Evolutionary conservation across 2,888 invertebrate genomes (phyloP).

Genomic region (Caenorhabditis sulstoni): DNA sequence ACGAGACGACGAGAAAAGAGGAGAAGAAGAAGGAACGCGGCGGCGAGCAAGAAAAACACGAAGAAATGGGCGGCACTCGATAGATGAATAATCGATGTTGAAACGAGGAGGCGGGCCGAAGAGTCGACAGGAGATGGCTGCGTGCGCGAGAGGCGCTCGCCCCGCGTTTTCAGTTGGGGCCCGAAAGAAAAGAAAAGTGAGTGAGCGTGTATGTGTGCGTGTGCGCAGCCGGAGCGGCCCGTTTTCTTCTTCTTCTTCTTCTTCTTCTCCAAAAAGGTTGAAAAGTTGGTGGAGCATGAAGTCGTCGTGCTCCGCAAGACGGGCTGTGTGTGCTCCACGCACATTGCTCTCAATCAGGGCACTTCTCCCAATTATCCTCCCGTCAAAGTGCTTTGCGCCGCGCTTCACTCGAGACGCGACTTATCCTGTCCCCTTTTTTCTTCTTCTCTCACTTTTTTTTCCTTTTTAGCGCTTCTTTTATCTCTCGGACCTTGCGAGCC

Average conservation of each 20-base stretch:
- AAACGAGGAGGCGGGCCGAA: conserved; percentile 56
- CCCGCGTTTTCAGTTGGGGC: conserved; percentile 39
- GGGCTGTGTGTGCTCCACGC: conserved; percentile 24
- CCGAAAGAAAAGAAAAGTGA: conserved; percentile 43
- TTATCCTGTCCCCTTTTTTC: conserved; percentile 12
- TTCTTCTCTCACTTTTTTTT: conserved; percentile 26
- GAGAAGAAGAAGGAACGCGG: neutral
- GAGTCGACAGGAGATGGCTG: conserved; percentile 53
- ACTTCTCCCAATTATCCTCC: conserved; percentile 56
- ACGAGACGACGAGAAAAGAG: conserved; percentile 2
- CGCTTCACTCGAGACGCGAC: conserved; percentile 31
- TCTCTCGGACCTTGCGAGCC: conserved; percentile 39
- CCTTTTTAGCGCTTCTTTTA: conserved; percentile 33
- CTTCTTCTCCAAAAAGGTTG: conserved; percentile 47
- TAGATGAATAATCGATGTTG: conserved; percentile 62
- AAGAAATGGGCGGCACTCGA: conserved; percentile 60
- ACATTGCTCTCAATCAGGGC: conserved; percentile 52
- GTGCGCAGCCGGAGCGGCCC: conserved; percentile 6
- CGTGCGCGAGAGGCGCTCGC: conserved; percentile 20
- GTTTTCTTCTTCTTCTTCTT: neutral
- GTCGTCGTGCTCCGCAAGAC: conserved; percentile 15
- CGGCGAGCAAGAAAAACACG: conserved; percentile 52
- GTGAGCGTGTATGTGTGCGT: conserved; percentile 24
- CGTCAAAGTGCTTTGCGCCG: conserved; percentile 43
- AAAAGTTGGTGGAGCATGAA: conserved; percentile 57